phyloP scores from a whole-genome alignment of 2,888 invertebrate genomes.

The Mycalesis mineus region DNA sequence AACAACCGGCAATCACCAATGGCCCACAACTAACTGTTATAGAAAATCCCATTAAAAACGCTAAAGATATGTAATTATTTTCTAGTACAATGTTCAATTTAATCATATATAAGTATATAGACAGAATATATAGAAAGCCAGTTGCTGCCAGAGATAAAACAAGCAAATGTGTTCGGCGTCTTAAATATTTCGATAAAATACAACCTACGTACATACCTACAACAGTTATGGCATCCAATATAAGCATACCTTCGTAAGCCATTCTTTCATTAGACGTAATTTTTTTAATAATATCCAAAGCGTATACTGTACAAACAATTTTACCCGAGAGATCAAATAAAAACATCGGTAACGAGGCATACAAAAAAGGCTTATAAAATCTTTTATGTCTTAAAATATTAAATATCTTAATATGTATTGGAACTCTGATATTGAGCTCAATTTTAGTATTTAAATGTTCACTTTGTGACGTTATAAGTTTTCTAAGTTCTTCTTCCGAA shows the following conservation, averaged over 20 bases:
- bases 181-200: conserved; percentile 32
- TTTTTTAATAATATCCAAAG: conserved; percentile 20
- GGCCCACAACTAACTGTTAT: conserved; percentile 31
- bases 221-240: conserved; percentile 26
- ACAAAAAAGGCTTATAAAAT: conserved; percentile 23
- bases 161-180: conserved; percentile 36
- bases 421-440: not conserved
- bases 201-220: conserved; percentile 38
- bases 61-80: conserved; percentile 6
- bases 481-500: conserved; percentile 25
- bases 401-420: not conserved
- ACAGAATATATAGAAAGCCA: conserved; percentile 1
- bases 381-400: conserved; percentile 7
- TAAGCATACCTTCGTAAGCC: conserved; percentile 21
- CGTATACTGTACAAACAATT: conserved; percentile 8
- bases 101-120: conserved; percentile 10
- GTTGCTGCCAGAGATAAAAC: not conserved
- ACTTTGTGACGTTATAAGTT: conserved; percentile 19
- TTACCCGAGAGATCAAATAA: conserved; percentile 15
- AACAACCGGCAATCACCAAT: conserved; percentile 36
- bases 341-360: conserved; percentile 1
- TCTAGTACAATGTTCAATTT: not conserved
- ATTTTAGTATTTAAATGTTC: conserved; percentile 12
- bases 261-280: conserved; percentile 13
- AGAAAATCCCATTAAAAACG: conserved; percentile 18